Evolutionary conservation across 35 echinoderm and acorn worm genomes (phyloP), one percentile per base, ranked within the genome.

Genomic region (Strongylocentrotus purpuratus): DNA sequence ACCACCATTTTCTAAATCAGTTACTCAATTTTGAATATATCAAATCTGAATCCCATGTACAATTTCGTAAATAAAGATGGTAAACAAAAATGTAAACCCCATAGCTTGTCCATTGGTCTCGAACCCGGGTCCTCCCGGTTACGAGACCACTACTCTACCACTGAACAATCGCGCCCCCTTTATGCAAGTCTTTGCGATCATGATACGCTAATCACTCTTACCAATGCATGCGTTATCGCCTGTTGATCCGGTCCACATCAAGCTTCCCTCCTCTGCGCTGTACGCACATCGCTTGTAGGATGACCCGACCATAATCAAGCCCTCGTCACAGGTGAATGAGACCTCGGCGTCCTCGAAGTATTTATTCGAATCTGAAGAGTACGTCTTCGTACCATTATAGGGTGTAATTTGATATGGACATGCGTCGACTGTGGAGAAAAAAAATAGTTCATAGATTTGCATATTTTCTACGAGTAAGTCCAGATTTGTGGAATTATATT

Each of bases 201-300:
- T 59, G 5, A 78, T 28, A n/a, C 4, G 25, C 25, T 55, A 55
- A 55, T 55, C 50, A 55, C 1, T 7, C 65, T 89, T 89, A 89
- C 87, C 87, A 18, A 89, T 89, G 31, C 87, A 89, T 89, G 45
- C 87, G 25, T 89, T 89, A 15, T 89, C 87, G 32, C 87, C 87
- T 89, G 32, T 31, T 22, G 87, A 45, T 41, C 87, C 87, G 17
- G 87, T 89, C 87, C 87, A 89, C 33, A 33, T 31, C 12, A 89
- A 31, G 4, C 33, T 33, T 18, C 31, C 87, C 6, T 15, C n/a
- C 87, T 89, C 87, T 5, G 1, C 15, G 13, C 3, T 18, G 28
- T 78, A 78, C 33, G 5, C 87, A 33, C 87, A 89, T 22, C 33
- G 20, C 31, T 31, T 89, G 14, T 33, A 33, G 2, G 45, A 33